Conservation (phyloP, 2,797 vertebrate genomes). For the Lepilemur septentrionalis region DNA sequence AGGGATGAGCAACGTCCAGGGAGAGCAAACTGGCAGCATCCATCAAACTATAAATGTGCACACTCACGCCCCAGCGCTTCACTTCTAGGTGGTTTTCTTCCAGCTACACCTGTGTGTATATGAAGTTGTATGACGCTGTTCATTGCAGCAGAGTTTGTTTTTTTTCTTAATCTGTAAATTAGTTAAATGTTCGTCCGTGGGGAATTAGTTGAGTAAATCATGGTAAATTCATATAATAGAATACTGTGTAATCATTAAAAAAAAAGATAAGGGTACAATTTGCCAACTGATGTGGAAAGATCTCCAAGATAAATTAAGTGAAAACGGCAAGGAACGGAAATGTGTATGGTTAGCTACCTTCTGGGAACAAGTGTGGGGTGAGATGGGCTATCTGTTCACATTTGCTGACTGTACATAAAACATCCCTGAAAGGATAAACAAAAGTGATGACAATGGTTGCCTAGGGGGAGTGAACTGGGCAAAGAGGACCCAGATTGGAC, state of each 20-base stretch:
- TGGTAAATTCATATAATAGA: background rate
- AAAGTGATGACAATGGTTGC: background rate
- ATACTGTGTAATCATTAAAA: background rate
- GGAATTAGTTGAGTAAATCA: background rate
- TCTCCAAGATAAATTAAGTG: background rate
- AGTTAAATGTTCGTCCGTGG: background rate
- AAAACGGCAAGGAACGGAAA: background rate
- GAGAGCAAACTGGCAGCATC: background rate
- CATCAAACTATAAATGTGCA: background rate
- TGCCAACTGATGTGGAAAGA: background rate
- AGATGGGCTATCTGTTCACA: background rate
- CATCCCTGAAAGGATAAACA: background rate
- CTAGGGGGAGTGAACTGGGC: background rate
- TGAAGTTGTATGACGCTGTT: background rate
- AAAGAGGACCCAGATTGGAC: background rate
- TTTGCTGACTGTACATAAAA: background rate
- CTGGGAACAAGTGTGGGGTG: background rate
- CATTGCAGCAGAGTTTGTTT: background rate
- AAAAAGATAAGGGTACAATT: background rate
- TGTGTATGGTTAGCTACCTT: background rate
- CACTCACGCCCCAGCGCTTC: background rate
- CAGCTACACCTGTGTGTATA: background rate
- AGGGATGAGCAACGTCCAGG: background rate
- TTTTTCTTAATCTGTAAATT: background rate
- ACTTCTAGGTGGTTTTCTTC: background rate